Conservation (phyloP, 2,888 invertebrate genomes). For the Spatulosminthurus flaviceps region DNA sequence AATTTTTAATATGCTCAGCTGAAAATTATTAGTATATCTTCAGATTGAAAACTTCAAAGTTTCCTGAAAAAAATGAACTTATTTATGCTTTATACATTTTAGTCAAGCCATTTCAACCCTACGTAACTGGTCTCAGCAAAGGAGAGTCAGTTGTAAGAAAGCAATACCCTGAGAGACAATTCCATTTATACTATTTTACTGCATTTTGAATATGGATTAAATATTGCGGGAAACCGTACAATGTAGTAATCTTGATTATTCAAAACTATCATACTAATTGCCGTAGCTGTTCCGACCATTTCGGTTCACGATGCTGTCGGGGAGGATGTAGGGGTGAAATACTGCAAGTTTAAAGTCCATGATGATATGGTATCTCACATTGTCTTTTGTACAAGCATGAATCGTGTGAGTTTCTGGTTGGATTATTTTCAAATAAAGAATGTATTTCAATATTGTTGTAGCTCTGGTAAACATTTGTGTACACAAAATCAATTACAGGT, state of each 20-base stretch:
- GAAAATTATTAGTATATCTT: no score
- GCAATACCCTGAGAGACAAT: background rate
- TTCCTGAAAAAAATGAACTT: background rate
- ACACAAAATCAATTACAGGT: no score
- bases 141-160: constrained; percentile 45
- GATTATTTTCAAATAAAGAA: no score
- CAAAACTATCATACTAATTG: background rate
- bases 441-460: no score
- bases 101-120: constrained; percentile 48
- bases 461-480: background rate
- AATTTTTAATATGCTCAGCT: no score
- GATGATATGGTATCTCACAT: constrained; percentile 49
- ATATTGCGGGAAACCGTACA: no score
- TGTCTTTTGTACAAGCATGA: constrained; percentile 44
- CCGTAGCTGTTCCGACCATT: constrained; percentile 51
- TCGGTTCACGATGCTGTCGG: constrained; percentile 48
- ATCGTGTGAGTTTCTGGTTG: constrained; percentile 32
- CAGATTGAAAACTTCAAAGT: background rate
- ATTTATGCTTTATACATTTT: background rate
- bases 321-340: constrained; percentile 36
- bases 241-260: no score
- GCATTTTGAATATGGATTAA: no score
- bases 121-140: constrained; percentile 49
- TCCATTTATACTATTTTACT: no score
- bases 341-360: constrained; percentile 50